Percentiles rank a stretch among this genome's conserved stretches.
phyloP scores from a whole-genome alignment of 2,888 invertebrate genomes.

The Galeopsomyia nigrocyanea region DNA sequence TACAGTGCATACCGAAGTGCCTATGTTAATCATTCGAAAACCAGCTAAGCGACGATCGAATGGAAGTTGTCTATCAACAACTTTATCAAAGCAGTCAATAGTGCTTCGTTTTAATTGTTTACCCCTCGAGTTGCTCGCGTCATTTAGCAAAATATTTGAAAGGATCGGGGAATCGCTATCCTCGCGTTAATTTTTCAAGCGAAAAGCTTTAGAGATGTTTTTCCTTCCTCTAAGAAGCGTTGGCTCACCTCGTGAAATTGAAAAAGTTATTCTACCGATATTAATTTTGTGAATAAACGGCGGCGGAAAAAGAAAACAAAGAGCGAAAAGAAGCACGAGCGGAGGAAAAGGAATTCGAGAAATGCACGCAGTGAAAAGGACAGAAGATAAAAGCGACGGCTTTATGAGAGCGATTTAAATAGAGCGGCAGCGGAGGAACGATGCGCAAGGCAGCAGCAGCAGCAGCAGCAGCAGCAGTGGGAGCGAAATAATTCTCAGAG shows the following conservation, averaged over 20 bases:
- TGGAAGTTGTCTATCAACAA: too few relatives aligned
- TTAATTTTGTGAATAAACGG: too few relatives aligned
- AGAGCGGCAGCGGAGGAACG: constrained; percentile 3
- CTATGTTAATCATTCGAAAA: too few relatives aligned
- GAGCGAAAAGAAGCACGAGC: not conserved
- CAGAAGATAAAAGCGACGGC: not conserved
- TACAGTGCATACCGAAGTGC: too few relatives aligned
- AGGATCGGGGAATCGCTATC: too few relatives aligned
- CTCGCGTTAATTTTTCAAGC: too few relatives aligned
- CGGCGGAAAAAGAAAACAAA: not conserved
- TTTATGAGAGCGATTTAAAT: constrained; percentile 31
- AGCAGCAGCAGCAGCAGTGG: not conserved
- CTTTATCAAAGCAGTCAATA: too few relatives aligned
- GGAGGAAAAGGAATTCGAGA: not conserved
- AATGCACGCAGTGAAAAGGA: not conserved
- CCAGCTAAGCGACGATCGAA: too few relatives aligned
- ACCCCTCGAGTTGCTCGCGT: too few relatives aligned
- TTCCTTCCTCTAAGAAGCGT: not conserved
- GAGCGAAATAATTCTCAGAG: constrained; percentile 23
- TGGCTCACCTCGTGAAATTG: not conserved
- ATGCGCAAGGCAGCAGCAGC: not conserved
- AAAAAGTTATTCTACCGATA: not conserved
- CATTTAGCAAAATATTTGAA: too few relatives aligned
- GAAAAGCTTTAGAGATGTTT: not conserved
- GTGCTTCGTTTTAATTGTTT: too few relatives aligned